A percentile compares a stretch with the other conserved stretches of the same genome.
These are phyloP conservation scores for Torymus tubicola DNA, from an alignment of 2,888 invertebrate species.

Conservation along the genomic window DNA sequence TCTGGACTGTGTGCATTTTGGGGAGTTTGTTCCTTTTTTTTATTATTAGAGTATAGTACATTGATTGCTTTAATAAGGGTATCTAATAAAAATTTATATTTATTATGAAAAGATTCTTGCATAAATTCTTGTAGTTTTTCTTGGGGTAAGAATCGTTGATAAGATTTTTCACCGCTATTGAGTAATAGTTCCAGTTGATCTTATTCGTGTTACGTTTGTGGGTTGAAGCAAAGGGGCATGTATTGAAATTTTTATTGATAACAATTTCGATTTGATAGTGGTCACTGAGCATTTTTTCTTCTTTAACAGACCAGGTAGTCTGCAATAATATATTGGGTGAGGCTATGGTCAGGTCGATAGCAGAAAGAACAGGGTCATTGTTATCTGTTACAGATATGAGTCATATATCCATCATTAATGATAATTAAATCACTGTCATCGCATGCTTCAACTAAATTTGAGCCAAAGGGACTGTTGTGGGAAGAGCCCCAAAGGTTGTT, in stretches of 20 bases:
- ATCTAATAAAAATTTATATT: neutral
- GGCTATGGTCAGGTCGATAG: slow-evolving; percentile 39
- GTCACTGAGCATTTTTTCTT: slow-evolving; percentile 41
- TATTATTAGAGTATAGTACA: no score
- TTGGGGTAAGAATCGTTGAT: neutral
- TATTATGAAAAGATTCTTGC: neutral
- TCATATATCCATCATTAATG: slow-evolving; percentile 42
- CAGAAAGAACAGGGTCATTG: neutral
- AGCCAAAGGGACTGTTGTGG: neutral
- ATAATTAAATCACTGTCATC: slow-evolving; percentile 20
- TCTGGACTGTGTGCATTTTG: no score
- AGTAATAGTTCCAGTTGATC: neutral
- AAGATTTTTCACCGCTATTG: neutral
- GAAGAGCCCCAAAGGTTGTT: slow-evolving; percentile 48
- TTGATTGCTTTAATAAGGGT: no score
- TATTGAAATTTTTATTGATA: neutral
- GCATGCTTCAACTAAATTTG: neutral
- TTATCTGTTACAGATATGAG: slow-evolving; percentile 4
- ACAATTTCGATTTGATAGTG: slow-evolving; percentile 28
- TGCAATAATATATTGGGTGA: slow-evolving; percentile 11
- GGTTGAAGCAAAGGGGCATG: neutral
- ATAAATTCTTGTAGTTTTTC: neutral
- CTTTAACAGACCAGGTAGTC: slow-evolving; percentile 24
- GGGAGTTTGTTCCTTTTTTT: no score
- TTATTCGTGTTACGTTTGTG: neutral